Conservation (phyloP, 2,797 vertebrate genomes). For the Urocyon cinereoargenteus region DNA sequence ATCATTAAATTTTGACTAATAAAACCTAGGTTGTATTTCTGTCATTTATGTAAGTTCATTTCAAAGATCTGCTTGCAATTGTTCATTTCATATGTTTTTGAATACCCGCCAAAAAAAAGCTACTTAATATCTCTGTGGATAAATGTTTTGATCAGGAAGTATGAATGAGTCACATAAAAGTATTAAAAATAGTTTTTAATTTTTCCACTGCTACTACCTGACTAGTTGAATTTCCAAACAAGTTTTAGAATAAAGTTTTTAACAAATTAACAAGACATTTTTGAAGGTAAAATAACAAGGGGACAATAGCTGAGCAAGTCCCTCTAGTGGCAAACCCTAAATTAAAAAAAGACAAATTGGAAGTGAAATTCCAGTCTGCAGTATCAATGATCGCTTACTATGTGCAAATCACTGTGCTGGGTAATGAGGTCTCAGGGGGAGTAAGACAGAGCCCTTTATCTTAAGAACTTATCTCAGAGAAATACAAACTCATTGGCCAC, state of each 20-base stretch:
- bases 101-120: conserved; percentile 53
- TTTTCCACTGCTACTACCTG: conserved; percentile 14
- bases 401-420: not conserved
- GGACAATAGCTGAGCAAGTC: not conserved
- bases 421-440: not conserved
- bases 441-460: not conserved
- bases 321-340: not conserved
- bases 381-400: not conserved
- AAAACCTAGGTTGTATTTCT: conserved; percentile 14
- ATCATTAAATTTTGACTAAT: conserved; percentile 1
- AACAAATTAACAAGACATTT: conserved; percentile 26
- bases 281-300: not conserved
- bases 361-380: not conserved
- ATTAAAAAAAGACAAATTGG: not conserved
- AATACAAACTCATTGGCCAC: not conserved
- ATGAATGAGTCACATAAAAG: conserved; percentile 58
- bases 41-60: conserved; percentile 38
- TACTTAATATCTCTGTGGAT: conserved; percentile 60
- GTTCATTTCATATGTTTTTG: conserved; percentile 63
- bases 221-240: conserved; percentile 46
- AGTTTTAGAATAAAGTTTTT: conserved; percentile 2
- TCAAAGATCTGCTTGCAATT: conserved; percentile 44
- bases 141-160: conserved; percentile 59
- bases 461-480: not conserved
- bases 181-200: conserved; percentile 52